These are phyloP conservation scores for Caenorhabditis sulstoni DNA, from an alignment of 2,888 invertebrate genomes.

Conservation along the genomic window DNA sequence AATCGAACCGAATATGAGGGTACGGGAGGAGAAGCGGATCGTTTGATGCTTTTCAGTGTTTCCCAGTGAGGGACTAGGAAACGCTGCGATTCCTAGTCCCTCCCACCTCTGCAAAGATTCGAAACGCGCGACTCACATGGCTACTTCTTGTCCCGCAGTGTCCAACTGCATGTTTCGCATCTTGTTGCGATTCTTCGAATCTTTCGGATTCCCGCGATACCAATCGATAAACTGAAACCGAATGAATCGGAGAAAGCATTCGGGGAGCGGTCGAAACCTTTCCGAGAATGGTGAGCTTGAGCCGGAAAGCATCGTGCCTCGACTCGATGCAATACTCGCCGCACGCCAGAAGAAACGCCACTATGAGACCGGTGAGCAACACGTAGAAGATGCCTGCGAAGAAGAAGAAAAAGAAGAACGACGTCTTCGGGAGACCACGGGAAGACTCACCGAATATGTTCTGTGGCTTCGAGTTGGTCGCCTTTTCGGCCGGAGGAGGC, in stretches of 20 bases:
- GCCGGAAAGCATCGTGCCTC: constrained; percentile 70
- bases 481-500: constrained; percentile 48
- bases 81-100: too few relatives aligned
- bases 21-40: constrained; percentile 45
- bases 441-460: constrained; percentile 62
- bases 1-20: constrained; percentile 43
- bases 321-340: constrained; percentile 77
- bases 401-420: too few relatives aligned
- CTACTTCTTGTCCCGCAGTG: constrained; percentile 65
- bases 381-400: constrained; percentile 78
- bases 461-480: constrained; percentile 50
- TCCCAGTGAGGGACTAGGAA: too few relatives aligned
- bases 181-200: constrained; percentile 58
- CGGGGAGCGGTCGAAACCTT: constrained; percentile 51
- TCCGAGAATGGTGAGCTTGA: constrained; percentile 73
- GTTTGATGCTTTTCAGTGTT: too few relatives aligned
- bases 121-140: constrained; percentile 35
- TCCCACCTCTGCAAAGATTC: neutral
- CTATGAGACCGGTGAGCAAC: constrained; percentile 74
- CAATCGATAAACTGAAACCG: constrained; percentile 67
- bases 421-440: neutral
- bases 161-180: constrained; percentile 70
- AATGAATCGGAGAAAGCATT: neutral
- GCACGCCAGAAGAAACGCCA: constrained; percentile 73
- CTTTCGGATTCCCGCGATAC: constrained; percentile 59